Percentiles rank a stretch among this genome's conserved stretches.
These are phyloP conservation scores for Montipora foliosa DNA, from an alignment of 64 coral and sea anemone genomes.

Conservation along the genomic window DNA sequence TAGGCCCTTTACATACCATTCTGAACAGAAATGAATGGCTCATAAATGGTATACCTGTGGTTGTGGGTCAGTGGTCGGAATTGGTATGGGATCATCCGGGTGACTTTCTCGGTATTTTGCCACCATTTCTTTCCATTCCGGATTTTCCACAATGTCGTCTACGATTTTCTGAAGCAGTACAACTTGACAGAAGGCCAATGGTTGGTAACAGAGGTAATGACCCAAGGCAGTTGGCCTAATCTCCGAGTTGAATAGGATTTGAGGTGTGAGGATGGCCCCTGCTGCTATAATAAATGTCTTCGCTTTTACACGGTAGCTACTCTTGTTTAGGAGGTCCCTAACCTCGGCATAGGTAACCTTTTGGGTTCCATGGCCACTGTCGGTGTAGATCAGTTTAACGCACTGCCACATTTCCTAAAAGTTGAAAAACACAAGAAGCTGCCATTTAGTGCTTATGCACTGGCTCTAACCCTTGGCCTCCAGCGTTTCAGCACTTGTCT, in stretches of 20 bases:
- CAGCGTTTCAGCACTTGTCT: no score
- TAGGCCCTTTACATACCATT: background rate
- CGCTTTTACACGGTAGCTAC: background rate
- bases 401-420: background rate
- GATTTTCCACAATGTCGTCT: constrained; percentile 1
- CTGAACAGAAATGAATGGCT: background rate
- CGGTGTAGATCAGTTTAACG: background rate
- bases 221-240: background rate
- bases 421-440: background rate
- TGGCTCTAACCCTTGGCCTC: no score
- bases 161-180: constrained; percentile 12
- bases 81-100: constrained; percentile 34
- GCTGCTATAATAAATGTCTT: constrained; percentile 4
- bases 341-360: background rate
- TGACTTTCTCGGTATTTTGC: background rate
- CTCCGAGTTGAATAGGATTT: constrained; percentile 33
- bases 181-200: constrained; percentile 36
- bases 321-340: constrained; percentile 7
- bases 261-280: constrained; percentile 24
- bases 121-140: constrained; percentile 30
- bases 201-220: constrained; percentile 46
- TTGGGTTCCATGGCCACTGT: background rate
- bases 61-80: background rate
- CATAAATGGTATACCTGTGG: background rate
- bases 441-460: no score